Base-by-base conservation (phyloP, 2,797 vertebrate genomes). In the Acipenser ruthenus region DNA sequence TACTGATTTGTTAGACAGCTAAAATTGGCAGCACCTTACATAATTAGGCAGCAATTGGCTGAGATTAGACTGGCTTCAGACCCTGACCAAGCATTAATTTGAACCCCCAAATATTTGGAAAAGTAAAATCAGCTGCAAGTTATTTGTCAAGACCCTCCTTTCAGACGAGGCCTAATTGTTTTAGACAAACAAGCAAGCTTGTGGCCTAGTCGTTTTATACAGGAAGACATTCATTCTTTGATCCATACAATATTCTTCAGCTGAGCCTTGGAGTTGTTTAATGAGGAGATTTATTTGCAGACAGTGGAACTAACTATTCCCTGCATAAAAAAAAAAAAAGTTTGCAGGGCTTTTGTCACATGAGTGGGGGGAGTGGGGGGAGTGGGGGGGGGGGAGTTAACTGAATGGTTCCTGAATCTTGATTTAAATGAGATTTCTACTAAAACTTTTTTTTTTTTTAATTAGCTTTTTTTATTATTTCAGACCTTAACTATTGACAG, bases 231-330 rank as follows among this genome's bases (percentile, higher is more conserved):
- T 81, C 81, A 80, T 91, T 91, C 90, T 92, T 94, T 93, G 92
- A 94, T 94, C 88, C 86, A 87, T 89, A 83, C 91, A 89, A 83
- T 91, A 91, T 91, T 91, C 86, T 85, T 84, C 84, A 84, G 83
- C 85, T 83, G 85, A 90, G 88, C 89, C 91, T 91, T 85, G 77
- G 79, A 93, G 91, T 88, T 90, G 91, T 93, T 92, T 90, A 86
- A 88, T 83, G 77, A 85, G 81, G 85, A 91, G 88, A 92, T 91
- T 91, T 91, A 88, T 90, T 89, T 88, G 83, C 88, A 90, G 90
- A 91, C 90, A 90, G 89, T 89, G 87, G 87, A 86, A 82, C 79
- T 77, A 77, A 18, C 18, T 18, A 18, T 18, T 84, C 84, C 77
- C 68, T 89, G 83, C 82, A 80, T 87, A 80, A 85, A 37, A 37